Base-by-base conservation (phyloP, 2,888 invertebrate genomes). In the Perizoma flavofasciatum region DNA sequence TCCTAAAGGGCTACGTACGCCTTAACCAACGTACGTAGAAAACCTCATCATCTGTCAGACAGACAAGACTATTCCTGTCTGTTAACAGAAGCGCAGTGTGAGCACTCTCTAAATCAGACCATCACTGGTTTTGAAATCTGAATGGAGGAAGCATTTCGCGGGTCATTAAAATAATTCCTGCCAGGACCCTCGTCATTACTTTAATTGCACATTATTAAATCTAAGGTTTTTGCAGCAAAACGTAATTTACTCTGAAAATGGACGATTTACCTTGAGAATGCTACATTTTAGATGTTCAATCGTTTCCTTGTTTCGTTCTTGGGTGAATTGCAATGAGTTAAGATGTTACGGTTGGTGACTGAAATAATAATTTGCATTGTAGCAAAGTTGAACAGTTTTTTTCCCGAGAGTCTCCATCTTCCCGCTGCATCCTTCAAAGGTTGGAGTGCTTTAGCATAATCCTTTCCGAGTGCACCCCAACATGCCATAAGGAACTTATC, bases 161-260 rank as follows among this genome's bases (percentile, higher is more conserved):
- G 45, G 55, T 61, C 56, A 68, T 74, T 76, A 72, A 63, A 66
- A 67, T 70, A 70, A 67, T 66, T 56, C 57, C 56, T 48, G 33
- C 46, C 41, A 35, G 39, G 46, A 11, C 52, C 48, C 11, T 66
- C 70, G 62, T 34, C 33, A 68, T 78, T 75, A 71, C 60, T 69
- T 68, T 78, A 82, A 82, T 76, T 71, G 72, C 66, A 54, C 32
- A 68, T 67, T 49, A 72, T 72, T 76, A 63, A 63, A 54, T 59
- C 61, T 59, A 55, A 50, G 64, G 54, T 69, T 71, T 71, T 71
- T 67, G 64, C 53, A 59, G 63, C 50, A 59, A 73, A 71, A 70
- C 61, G 53, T 49, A 61, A 47, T 48, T 56, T 46, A 62, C 10
- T 49, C 55, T 58, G 58, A 65, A 69, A 62, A 68, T 48, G 41